Evolutionary conservation across 2,888 invertebrate genomes (phyloP).

Genomic region (Dasysyrphus albostriatus): DNA sequence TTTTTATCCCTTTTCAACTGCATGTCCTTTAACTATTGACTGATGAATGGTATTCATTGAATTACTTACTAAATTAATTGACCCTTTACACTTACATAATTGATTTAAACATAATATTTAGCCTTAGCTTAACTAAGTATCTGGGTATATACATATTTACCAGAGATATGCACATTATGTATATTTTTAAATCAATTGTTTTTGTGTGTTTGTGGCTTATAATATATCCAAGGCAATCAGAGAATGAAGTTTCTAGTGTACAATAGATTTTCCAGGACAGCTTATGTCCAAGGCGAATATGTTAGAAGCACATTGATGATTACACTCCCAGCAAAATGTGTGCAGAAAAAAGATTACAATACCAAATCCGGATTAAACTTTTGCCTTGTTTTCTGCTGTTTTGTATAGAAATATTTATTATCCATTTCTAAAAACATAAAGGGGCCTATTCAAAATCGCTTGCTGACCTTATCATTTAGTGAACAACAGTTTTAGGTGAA

Average conservation of each 20-base stretch:
- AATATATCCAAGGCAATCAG: not conserved
- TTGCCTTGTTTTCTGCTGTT: constrained; percentile 17
- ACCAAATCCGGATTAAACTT: constrained; percentile 8
- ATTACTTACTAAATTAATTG: not conserved
- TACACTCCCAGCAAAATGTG: not conserved
- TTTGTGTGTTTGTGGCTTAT: not conserved
- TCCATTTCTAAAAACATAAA: not conserved
- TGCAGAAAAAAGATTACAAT: constrained; percentile 2
- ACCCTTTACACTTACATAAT: not conserved
- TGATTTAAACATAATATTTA: no score
- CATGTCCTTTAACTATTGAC: not conserved
- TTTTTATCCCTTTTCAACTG: not conserved
- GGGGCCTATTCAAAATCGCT: no score
- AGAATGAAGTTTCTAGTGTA: not conserved
- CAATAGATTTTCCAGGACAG: not conserved
- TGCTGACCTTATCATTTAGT: no score
- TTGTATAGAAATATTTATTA: not conserved
- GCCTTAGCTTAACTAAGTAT: not conserved
- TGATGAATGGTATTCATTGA: not conserved
- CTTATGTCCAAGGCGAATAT: constrained; percentile 3
- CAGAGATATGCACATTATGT: not conserved
- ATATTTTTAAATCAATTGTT: not conserved
- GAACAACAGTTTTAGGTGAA: no score
- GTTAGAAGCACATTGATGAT: not conserved
- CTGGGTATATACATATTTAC: no score